Conservation (phyloP, 2,888 invertebrate species). For the Prostheceraeus crozeri region DNA sequence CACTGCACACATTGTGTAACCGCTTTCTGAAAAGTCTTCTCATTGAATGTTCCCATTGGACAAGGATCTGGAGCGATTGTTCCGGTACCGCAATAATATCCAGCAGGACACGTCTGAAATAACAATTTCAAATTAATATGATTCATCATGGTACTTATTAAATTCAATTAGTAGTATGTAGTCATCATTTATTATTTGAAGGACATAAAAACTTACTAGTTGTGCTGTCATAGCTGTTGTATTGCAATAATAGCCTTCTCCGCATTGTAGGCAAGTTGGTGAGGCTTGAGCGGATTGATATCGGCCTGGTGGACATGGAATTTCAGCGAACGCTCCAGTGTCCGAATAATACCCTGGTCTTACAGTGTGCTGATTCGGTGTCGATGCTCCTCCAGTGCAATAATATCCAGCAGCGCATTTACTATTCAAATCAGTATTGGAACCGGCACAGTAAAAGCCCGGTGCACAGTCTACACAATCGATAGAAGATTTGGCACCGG, state of each 20-base stretch:
- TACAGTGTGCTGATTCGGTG: constrained; percentile 48
- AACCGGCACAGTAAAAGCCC: constrained; percentile 52
- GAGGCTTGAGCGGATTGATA: background rate
- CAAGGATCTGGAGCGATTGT: constrained; percentile 48
- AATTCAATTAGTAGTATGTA: no score
- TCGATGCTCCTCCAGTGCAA: constrained; percentile 51
- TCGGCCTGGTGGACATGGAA: constrained; percentile 48
- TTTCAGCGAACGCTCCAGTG: constrained; percentile 49
- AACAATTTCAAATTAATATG: background rate
- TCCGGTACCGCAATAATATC: constrained; percentile 49
- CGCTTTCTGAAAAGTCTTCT: constrained; percentile 46
- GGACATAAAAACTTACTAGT: no score
- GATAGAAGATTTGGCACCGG: constrained; percentile 49
- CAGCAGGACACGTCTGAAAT: constrained; percentile 44
- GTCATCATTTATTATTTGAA: no score
- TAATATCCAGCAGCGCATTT: constrained; percentile 51
- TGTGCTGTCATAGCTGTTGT: background rate
- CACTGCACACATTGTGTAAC: constrained; percentile 47
- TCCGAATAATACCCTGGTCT: constrained; percentile 48
- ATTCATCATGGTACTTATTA: no score
- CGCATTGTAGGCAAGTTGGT: background rate
- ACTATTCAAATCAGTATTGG: constrained; percentile 40
- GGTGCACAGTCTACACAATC: constrained; percentile 55
- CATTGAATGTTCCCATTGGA: constrained; percentile 51
- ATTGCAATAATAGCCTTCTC: background rate